Conservation (phyloP, 2,797 vertebrate species). For the Sebastiscus albofasciatus region DNA sequence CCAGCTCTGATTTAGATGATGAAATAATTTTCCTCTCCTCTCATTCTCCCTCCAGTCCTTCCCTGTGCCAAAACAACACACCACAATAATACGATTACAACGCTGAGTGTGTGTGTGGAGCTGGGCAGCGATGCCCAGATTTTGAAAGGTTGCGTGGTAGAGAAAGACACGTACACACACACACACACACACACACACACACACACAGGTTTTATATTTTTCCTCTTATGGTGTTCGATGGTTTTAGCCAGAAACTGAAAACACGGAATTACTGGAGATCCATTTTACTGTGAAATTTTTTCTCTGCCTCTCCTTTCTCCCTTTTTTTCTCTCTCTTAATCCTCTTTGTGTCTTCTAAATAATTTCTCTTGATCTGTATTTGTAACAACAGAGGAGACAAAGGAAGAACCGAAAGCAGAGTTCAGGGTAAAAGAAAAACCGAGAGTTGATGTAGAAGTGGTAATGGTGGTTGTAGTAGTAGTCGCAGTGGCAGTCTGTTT, state of each 20-base stretch:
- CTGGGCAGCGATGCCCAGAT: slow-evolving; percentile 47
- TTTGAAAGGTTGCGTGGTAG: slow-evolving; percentile 50
- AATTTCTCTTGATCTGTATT: slow-evolving; percentile 13
- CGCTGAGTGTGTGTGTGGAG: slow-evolving; percentile 54
- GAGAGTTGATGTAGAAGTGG: neutral
- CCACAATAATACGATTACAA: slow-evolving; percentile 78
- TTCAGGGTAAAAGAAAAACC: neutral
- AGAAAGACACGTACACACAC: slow-evolving; percentile 20
- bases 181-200: neutral
- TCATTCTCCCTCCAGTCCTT: neutral
- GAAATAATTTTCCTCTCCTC: slow-evolving; percentile 25
- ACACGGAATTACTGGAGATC: slow-evolving; percentile 43
- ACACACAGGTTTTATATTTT: slow-evolving; percentile 29
- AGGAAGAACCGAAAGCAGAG: neutral
- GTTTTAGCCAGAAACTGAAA: slow-evolving; percentile 44
- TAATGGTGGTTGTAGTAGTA: neutral
- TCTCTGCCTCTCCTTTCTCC: neutral
- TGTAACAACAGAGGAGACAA: slow-evolving; percentile 27
- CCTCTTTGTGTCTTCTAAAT: slow-evolving; percentile 45
- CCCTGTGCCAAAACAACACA: slow-evolving; percentile 57
- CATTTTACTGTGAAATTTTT: slow-evolving; percentile 40
- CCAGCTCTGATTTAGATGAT: slow-evolving; percentile 34
- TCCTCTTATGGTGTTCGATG: slow-evolving; percentile 28
- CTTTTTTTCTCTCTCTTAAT: slow-evolving; percentile 14
- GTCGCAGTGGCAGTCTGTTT: neutral